Evolutionary conservation across 1,140 invertebrate species (phyloP).

Genomic region (Drosophila setifemur): DNA sequence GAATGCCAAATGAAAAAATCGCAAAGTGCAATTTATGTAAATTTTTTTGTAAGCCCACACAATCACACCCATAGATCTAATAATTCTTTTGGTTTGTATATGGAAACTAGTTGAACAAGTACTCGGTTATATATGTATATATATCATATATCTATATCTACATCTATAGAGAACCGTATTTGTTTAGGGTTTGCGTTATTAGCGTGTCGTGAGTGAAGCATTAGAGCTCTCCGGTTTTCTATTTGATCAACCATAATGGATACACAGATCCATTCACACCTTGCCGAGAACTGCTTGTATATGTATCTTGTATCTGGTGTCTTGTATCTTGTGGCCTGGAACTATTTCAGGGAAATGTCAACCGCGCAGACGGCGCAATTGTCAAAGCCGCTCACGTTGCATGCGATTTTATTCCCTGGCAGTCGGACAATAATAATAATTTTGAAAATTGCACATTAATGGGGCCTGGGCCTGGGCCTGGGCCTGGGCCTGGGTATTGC

Average conservation of each 20-base stretch:
- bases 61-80: constrained; percentile 8
- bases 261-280: constrained; percentile 73
- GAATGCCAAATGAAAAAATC: constrained; percentile 60
- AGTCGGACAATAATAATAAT: constrained; percentile 63
- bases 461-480: too few relatives aligned
- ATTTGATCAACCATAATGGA: constrained; percentile 60
- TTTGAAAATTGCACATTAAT: constrained; percentile 51
- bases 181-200: constrained; percentile 65
- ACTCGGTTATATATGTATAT: background rate
- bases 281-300: constrained; percentile 43
- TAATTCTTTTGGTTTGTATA: constrained; percentile 4
- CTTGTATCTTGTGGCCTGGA: constrained; percentile 21
- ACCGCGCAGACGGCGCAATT: constrained; percentile 48
- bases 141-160: constrained; percentile 42
- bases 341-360: constrained; percentile 56
- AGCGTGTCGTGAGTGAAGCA: constrained; percentile 64
- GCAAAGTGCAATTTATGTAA: constrained; percentile 67
- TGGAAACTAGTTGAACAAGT: constrained; percentile 34
- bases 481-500: background rate
- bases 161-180: too few relatives aligned
- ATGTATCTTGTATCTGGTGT: constrained; percentile 29
- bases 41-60: constrained; percentile 33
- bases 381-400: constrained; percentile 67
- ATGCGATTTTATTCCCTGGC: constrained; percentile 34
- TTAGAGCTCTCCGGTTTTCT: constrained; percentile 61